Evolutionary conservation across 2,888 invertebrate genomes (phyloP).

Genomic region (Synergus umbraculus): DNA sequence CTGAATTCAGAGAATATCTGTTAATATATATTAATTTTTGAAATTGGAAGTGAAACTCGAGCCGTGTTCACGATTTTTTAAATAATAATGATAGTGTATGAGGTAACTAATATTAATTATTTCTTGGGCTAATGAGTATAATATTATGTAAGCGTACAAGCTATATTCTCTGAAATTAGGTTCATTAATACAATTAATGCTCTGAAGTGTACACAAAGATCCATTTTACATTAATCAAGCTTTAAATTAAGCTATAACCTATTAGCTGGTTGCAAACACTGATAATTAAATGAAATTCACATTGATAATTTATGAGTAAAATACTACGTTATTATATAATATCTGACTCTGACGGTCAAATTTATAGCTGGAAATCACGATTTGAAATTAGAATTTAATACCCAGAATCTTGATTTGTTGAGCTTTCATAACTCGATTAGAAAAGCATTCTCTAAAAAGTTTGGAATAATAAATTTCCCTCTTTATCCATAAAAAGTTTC

Average conservation of each 20-base stretch:
- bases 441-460: background rate
- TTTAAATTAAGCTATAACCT: background rate
- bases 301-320: background rate
- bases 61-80: background rate
- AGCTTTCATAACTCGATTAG: background rate
- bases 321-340: background rate
- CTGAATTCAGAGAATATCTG: no score
- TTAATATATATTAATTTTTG: background rate
- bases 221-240: background rate
- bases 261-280: background rate
- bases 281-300: background rate
- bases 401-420: background rate
- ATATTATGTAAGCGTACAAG: background rate
- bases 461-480: background rate
- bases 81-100: conserved; percentile 19
- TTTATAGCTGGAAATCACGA: background rate
- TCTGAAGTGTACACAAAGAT: conserved; percentile 17
- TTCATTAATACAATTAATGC: conserved; percentile 25
- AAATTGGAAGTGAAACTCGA: background rate
- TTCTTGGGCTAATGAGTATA: conserved; percentile 13
- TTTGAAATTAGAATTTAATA: background rate
- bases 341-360: background rate
- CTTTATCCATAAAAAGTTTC: background rate
- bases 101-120: conserved; percentile 4
- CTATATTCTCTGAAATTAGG: conserved; percentile 18